A percentile compares a stretch with the other conserved stretches of the same genome.
phyloP scores from a whole-genome alignment of 2,888 invertebrate species.

The Zaprionus bogoriensis region DNA sequence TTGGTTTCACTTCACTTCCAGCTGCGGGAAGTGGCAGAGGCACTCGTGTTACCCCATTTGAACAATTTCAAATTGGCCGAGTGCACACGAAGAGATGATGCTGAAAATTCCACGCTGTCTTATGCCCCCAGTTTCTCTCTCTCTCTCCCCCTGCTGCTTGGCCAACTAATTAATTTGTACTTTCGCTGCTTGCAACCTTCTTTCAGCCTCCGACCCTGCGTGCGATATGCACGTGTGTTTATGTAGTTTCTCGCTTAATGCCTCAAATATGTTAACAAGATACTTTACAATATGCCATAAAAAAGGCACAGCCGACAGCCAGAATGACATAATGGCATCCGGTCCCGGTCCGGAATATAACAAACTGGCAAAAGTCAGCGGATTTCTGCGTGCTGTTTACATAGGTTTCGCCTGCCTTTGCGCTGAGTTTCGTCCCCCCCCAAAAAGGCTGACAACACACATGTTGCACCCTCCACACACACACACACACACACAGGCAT shows the following conservation, averaged over 20 bases:
- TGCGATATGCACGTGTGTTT: constrained; percentile 29
- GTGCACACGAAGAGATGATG: constrained; percentile 26
- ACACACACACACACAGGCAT: constrained; percentile 7
- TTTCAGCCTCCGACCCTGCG: background rate
- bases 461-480: constrained; percentile 39
- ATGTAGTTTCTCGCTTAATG: constrained; percentile 69
- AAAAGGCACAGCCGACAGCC: constrained; percentile 38
- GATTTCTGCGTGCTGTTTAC: constrained; percentile 65
- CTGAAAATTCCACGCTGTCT: constrained; percentile 4
- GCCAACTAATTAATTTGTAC: constrained; percentile 69
- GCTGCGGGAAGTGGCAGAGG: background rate
- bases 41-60: constrained; percentile 26
- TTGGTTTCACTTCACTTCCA: constrained; percentile 46
- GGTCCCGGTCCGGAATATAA: constrained; percentile 20
- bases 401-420: constrained; percentile 50
- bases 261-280: constrained; percentile 76
- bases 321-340: background rate
- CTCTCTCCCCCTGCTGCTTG: constrained; percentile 39
- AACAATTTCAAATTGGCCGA: constrained; percentile 55
- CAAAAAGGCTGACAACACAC: constrained; percentile 56
- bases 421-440: background rate
- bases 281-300: constrained; percentile 72
- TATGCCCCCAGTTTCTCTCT: background rate
- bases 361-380: constrained; percentile 69
- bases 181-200: constrained; percentile 36